Base-by-base conservation (phyloP, 2,888 invertebrate genomes). In the Anthrax anthrax region DNA sequence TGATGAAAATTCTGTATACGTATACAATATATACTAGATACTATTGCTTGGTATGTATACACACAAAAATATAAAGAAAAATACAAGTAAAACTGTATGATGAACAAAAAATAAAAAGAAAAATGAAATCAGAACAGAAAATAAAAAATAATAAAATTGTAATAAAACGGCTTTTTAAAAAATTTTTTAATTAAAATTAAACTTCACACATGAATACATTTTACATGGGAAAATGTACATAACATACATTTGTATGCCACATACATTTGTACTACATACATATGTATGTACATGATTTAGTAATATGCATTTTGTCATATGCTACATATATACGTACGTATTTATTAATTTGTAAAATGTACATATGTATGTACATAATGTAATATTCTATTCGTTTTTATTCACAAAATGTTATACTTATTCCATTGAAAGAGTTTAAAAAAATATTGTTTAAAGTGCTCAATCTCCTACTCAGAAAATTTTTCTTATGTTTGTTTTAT, bases 161-260 rank as follows among this genome's bases (percentile, higher is more conserved):
- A 46, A 48, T 18, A 48, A 44, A 44, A 18, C 12, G 34, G 34
- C 39, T 42, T 46, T 48, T 48, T 48, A 44, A 44, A 44, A 42
- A 47, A 47, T 46, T 46, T 50, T 50, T 50, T 47, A 50, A 50
- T 50, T 50, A 47, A 47, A 47, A 50, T 47, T 50, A 44, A 47
- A 47, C 39, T 43, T 47, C 41, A 43, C 43, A 47, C 45, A 47
- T 50, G 47, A 50, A 43, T 18, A 39, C 27, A 41, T 41, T 37
- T 39, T 13, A 5, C 8, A 12, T 12, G 12, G 3, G 12, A 12
- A 32, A 32, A 32, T 12, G 12, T 32, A 12, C 6, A 32, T 32
- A 12, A 32, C 23, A 32, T 12, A 32, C 6, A 12, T 12, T 9
- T 32, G 13, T 32, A 32, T n/a, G n/a, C n/a, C n/a, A 23, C 8